These are phyloP conservation scores for Sesia bembeciformis DNA, from an alignment of 2,888 invertebrate species.

Conservation along the genomic window DNA sequence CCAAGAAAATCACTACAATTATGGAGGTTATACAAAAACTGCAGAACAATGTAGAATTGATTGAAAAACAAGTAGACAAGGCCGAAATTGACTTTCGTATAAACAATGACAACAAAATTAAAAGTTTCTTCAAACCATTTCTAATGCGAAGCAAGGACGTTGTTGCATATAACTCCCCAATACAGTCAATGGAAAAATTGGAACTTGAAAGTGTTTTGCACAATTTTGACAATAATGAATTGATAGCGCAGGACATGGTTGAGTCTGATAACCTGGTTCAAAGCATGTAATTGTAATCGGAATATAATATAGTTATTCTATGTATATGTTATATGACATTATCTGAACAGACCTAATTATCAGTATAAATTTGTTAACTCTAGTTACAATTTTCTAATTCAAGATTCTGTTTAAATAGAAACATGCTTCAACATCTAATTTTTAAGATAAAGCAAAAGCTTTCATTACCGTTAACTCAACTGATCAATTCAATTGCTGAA, in stretches of 20 bases:
- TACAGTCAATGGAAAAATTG: conserved; percentile 16
- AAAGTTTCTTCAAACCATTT: conserved; percentile 76
- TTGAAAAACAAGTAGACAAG: conserved; percentile 75
- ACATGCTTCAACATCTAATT: too few species aligned
- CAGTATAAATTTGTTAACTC: too few species aligned
- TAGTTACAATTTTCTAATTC: too few species aligned
- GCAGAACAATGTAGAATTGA: conserved; percentile 59
- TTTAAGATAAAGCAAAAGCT: too few species aligned
- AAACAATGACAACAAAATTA: conserved; percentile 71
- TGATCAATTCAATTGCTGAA: too few species aligned
- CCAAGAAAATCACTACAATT: conserved; percentile 70
- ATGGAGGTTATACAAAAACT: conserved; percentile 69
- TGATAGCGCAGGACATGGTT: not conserved
- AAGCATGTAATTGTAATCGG: too few species aligned
- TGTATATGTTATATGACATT: too few species aligned
- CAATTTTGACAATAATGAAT: not conserved
- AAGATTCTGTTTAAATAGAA: too few species aligned
- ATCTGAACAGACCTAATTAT: too few species aligned
- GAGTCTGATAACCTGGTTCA: too few species aligned
- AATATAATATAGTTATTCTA: too few species aligned
- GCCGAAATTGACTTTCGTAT: conserved; percentile 76
- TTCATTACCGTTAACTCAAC: too few species aligned
- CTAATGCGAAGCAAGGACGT: conserved; percentile 48
- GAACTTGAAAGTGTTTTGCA: conserved; percentile 38
- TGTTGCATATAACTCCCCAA: conserved; percentile 9